Conservation (phyloP, 2,113 vertebrate species). For the Acanthochromis polyacanthus region DNA sequence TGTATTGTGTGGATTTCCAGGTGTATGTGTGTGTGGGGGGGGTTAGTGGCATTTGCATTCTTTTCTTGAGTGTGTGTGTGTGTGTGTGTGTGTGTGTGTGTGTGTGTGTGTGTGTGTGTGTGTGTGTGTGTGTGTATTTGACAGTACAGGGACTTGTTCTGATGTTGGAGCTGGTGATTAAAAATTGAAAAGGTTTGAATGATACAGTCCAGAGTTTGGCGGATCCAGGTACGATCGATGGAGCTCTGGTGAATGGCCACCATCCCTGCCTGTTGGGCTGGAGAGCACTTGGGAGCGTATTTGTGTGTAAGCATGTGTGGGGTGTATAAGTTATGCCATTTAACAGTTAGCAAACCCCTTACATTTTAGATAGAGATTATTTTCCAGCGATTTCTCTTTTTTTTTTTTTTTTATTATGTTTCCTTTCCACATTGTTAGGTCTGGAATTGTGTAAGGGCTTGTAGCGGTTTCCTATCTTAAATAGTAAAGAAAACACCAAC, state of each 20-base stretch:
- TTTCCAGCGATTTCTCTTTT: neutral
- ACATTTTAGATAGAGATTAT: constrained; percentile 23
- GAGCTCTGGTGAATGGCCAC: constrained; percentile 63
- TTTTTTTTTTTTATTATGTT: too few species aligned
- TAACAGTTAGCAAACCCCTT: constrained; percentile 35
- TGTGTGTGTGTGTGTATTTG: constrained; percentile 30
- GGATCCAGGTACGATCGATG: constrained; percentile 80
- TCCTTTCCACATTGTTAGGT: too few species aligned
- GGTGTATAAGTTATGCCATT: constrained; percentile 1
- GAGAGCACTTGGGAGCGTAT: constrained; percentile 45
- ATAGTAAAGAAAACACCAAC: neutral
- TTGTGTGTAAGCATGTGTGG: constrained; percentile 34
- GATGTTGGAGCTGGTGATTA: constrained; percentile 81
- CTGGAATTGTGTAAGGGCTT: neutral
- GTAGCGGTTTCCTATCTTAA: constrained; percentile 3
- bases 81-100: constrained; percentile 30
- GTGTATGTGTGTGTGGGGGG: constrained; percentile 23
- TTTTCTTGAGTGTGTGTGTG: constrained; percentile 20
- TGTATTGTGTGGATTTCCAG: constrained; percentile 42
- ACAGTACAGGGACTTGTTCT: constrained; percentile 63
- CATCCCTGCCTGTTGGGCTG: constrained; percentile 48
- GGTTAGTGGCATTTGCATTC: constrained; percentile 29
- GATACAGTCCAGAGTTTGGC: constrained; percentile 77
- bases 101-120: constrained; percentile 24
- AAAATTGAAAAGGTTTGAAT: constrained; percentile 85